Conservation (phyloP, 2,888 invertebrate genomes). For the Empis livida region DNA sequence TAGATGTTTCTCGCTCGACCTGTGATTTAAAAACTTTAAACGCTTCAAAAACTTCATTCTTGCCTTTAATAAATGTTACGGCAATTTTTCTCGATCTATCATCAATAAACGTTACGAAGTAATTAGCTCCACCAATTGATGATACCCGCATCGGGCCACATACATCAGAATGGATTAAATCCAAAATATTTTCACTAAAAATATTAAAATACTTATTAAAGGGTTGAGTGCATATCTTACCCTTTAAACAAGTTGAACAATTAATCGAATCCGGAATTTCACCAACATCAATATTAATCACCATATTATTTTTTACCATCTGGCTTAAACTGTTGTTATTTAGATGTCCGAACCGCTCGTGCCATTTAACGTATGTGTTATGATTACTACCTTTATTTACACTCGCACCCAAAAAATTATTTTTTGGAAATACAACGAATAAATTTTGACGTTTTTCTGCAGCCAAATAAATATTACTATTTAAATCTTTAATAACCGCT, state of each 20-base stretch:
- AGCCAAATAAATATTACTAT: background rate
- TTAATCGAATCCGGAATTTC: background rate
- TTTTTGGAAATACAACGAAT: background rate
- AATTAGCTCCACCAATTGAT: conserved; percentile 9
- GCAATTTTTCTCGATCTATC: conserved; percentile 8
- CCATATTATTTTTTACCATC: background rate
- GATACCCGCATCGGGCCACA: conserved; percentile 10
- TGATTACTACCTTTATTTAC: background rate
- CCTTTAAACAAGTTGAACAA: background rate
- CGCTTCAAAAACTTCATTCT: conserved; percentile 8
- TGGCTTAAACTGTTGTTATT: background rate
- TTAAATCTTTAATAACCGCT: background rate
- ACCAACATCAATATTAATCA: background rate
- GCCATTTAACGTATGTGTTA: background rate
- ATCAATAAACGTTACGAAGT: conserved; percentile 14
- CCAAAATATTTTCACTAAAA: background rate
- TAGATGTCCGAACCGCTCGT: background rate
- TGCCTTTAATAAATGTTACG: conserved; percentile 10
- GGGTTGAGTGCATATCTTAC: background rate
- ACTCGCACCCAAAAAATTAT: background rate
- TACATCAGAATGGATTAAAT: conserved; percentile 12
- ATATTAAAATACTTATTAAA: background rate
- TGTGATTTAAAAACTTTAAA: conserved; percentile 8
- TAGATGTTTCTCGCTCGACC: conserved; percentile 8
- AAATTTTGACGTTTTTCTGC: background rate